Base-by-base conservation (phyloP, 1,140 invertebrate genomes). In the Papilio polytes region DNA sequence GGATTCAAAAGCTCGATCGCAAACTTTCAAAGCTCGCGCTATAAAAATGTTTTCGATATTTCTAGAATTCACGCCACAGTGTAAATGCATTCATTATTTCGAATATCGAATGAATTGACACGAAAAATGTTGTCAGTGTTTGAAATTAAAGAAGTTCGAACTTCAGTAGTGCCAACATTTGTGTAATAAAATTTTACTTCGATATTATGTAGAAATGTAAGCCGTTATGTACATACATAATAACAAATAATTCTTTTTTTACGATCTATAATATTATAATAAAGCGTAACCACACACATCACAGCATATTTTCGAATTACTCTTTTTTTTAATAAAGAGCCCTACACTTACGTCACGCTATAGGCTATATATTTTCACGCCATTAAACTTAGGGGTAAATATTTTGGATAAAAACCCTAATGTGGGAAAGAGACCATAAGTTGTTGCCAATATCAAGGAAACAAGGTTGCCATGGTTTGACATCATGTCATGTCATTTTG, bases 41-140 rank as follows among this genome's bases (percentile, higher is more conserved):
- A 59, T 63, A 63, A 26, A 63, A 26, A 12, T 63, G 9, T 63
- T 63, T 9, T 63, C 59, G 59, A 63, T 63, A 63, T 63, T 63
- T 63, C 22, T 63, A 63, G 59, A 63, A 63, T 63, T 63, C 20
- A 26, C 20, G 59, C 22, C 9, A 13, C 59, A 22, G 20, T 4
- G n/a, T 41, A 63, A 63, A 63, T 63, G 22, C 59, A 63, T 26
- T 63, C 22, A 63, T 63, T 63, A 63, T 63, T 63, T 63, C 20
- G 13, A 63, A 63, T 26, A 26, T 63, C 20, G 22, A 63, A 59
- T n/a, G 15, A 18, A 63, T 63, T 63, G 59, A 63, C 59, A 63
- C 59, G 20, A 63, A 63, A 41, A 63, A 63, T 63, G 59, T 22
- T n/a, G 59, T 13, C 59, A 3, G 59, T 26, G 15, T 7, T n/a